Base-by-base conservation (phyloP, 2,113 vertebrate species). In the Herpailurus yagouaroundi region DNA sequence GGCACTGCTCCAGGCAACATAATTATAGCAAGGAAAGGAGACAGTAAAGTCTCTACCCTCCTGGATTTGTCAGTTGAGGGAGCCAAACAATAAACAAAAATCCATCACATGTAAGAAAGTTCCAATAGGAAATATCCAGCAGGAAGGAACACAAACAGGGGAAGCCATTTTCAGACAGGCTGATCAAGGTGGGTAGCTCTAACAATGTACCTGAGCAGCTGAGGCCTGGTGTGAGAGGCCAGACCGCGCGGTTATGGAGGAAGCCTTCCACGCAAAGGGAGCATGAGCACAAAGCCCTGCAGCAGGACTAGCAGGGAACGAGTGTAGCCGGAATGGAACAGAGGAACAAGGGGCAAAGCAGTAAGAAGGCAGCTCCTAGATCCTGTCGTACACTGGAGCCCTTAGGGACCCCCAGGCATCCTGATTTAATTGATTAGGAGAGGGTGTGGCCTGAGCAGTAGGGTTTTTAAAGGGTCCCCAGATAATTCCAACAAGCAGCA, bases 201-300 rank as follows among this genome's bases (percentile, higher is more conserved):
- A 82, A 33, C 48, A 66, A 31, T 4, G 12, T 36, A 41, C 14
- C 4, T 18, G 31, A n/a, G 15, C 14, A 13, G n/a, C 29, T 84
- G 38, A 29, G 16, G 10, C 25, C 45, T 55, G 7, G 14, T 3
- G 3, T 29, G 25, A 60, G 29, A 3, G 12, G 57, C n/a, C 66
- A 85, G 33, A 52, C 19, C 0, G 0, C 19, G 9, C 36, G 36
- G 36, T 33, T 31, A 38, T 1, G 27, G 45, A 52, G 31, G 27
- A 95, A 85, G 48, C 12, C 45, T 68, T 50, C 38, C 38, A 68
- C 36, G 66, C 11, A 89, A 48, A 76, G 31, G 14, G n/a, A 52
- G 7, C 6, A 18, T 74, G 31, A 81, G 9, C 27, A 87, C 48
- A 77, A 77, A 95, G 33, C 15, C 50, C 68, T 14, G 16, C 36